A percentile compares a stretch with the other conserved stretches of the same genome.
These are phyloP conservation scores for Gallinago jamesoni DNA, from an alignment of 2,113 vertebrate species.

Conservation along the genomic window DNA sequence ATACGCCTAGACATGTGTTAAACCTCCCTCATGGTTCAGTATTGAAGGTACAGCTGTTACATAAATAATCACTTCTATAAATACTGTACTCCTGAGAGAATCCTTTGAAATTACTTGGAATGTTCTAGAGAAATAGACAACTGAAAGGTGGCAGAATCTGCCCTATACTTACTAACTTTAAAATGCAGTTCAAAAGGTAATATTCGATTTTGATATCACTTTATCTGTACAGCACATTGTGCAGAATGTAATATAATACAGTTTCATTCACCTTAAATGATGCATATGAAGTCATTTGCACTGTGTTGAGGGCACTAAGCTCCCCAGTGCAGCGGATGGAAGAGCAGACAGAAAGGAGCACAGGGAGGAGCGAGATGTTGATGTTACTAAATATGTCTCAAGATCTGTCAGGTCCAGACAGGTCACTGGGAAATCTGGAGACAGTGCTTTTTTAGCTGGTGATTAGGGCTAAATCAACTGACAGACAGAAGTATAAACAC, in stretches of 20 bases:
- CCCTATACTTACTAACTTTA: background rate
- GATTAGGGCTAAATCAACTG: background rate
- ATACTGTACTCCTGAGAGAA: background rate
- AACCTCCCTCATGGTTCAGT: background rate
- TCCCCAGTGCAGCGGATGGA: background rate
- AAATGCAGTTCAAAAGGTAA: background rate
- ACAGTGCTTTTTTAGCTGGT: background rate
- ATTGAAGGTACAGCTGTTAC: background rate
- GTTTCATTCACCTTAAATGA: conserved; percentile 50
- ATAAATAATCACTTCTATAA: background rate
- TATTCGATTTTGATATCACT: background rate
- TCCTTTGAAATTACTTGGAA: background rate
- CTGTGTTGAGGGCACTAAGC: background rate
- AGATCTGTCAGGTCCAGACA: conserved; percentile 17
- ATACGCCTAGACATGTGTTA: background rate
- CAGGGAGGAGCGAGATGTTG: background rate
- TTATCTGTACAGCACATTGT: background rate
- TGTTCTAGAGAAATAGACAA: background rate
- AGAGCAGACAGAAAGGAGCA: background rate
- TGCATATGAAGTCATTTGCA: background rate
- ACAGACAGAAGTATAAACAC: background rate
- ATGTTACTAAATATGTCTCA: background rate
- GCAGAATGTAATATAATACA: conserved; percentile 17
- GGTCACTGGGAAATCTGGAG: conserved; percentile 5
- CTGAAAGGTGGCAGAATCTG: background rate